Base-by-base conservation (phyloP, 2,888 invertebrate genomes). In the Polydrusus cervinus region DNA sequence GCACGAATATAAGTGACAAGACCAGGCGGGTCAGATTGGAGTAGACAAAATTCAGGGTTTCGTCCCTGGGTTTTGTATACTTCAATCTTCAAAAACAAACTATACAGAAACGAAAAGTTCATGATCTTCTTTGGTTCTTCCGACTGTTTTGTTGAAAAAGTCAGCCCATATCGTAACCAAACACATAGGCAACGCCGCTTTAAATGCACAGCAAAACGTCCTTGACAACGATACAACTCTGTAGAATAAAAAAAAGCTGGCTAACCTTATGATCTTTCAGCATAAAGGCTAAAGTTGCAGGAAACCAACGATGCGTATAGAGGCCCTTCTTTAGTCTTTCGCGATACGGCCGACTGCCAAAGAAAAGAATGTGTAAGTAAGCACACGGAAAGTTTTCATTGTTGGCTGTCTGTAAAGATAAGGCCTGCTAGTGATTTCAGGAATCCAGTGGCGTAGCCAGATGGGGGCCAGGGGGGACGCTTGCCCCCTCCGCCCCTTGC, bases 281-380 rank as follows among this genome's bases (percentile, higher is more conserved):
- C 51, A 61, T 75, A 75, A 67, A 66, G 62, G 25, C 62, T 25
- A 75, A 55, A 75, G 57, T 75, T 55, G 66, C 25, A 47, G 13
- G 34, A 61, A 71, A 71, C 20, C 76, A 72, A 38, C 69, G 53
- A 47, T 76, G 76, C 76, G 72, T 72, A 64, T 38, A 61, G 30
- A 67, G 68, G 72, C 69, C 76, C 68, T 76, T 72, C 65, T 76
- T 76, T 72, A 72, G 76, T 76, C 76, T 74, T 65, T 69, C 69
- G 68, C 67, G 73, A 67, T 68, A 57, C 73, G 73, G 73, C 60
- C 49, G 74, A 70, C 64, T 75, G 75, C 75, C 49, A 68, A 71
- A 70, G 71, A 75, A 71, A 75, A 75, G 71, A 75, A 75, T 75
- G 75, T 71, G 71, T 71, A 67, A 57, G 75, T 75, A 75, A 70